Percentiles rank a stretch among this genome's conserved stretches.
Evolutionary conservation across 2,113 vertebrate species (phyloP).

Genomic region (Myotis lucifugus): DNA sequence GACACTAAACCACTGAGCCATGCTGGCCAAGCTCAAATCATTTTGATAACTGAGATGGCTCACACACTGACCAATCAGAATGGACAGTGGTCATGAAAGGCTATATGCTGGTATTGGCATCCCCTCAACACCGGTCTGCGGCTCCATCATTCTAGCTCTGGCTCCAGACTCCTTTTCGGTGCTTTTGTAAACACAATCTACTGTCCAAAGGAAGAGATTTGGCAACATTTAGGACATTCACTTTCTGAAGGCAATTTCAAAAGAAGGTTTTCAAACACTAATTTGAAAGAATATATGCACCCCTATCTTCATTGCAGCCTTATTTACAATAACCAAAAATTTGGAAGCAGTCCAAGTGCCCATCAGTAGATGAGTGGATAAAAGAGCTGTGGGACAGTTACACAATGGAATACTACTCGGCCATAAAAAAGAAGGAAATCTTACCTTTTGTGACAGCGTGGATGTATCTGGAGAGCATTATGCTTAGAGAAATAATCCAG

Average conservation of each 20-base stretch:
- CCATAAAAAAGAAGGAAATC: neutral
- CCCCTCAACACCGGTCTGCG: neutral
- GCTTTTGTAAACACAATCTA: neutral
- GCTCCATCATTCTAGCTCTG: neutral
- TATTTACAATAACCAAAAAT: neutral
- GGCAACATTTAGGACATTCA: neutral
- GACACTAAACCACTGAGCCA: no score
- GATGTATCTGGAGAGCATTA: neutral
- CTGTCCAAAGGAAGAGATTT: neutral
- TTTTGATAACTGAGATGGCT: neutral
- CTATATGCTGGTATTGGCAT: neutral
- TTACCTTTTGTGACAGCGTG: neutral
- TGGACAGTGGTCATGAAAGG: neutral
- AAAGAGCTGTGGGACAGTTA: neutral
- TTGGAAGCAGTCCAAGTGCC: neutral
- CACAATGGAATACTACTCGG: neutral
- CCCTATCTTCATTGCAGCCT: neutral
- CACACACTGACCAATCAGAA: neutral
- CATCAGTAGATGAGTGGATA: neutral
- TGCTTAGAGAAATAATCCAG: neutral
- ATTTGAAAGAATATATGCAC: neutral
- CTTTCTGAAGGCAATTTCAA: slow-evolving; percentile 6
- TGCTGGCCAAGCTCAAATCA: neutral
- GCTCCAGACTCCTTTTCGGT: neutral
- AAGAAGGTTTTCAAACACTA: neutral